These are phyloP conservation scores for Dasyornis broadbenti DNA, from an alignment of 2,113 vertebrate species.

Conservation along the genomic window DNA sequence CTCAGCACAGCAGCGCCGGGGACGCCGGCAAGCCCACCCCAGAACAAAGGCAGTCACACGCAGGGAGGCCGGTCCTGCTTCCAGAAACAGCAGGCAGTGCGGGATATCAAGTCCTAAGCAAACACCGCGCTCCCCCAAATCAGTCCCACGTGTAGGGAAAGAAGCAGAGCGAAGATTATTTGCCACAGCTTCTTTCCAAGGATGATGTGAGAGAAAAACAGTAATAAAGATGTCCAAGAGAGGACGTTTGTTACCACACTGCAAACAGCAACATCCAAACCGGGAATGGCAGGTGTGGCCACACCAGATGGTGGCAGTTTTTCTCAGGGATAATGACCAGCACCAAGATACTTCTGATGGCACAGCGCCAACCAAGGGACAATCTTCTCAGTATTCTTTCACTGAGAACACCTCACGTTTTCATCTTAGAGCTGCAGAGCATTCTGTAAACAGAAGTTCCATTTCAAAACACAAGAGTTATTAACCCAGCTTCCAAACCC, in stretches of 20 bases:
- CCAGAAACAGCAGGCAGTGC: background rate
- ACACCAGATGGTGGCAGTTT: background rate
- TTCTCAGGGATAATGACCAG: background rate
- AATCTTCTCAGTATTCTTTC: background rate
- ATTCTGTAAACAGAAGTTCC: background rate
- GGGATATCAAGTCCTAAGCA: background rate
- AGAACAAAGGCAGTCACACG: background rate
- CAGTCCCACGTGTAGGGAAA: background rate
- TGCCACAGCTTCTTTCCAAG: background rate
- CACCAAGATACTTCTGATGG: background rate
- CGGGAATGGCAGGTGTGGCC: background rate
- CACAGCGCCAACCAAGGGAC: background rate
- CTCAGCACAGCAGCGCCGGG: fast-evolving
- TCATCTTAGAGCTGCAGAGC: background rate
- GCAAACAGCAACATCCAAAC: background rate
- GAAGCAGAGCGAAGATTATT: background rate
- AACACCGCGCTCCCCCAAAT: background rate
- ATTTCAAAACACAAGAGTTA: background rate
- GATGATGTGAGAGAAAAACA: background rate
- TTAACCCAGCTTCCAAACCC: background rate
- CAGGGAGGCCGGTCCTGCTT: background rate
- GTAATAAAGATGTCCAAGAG: background rate
- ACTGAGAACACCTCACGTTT: background rate
- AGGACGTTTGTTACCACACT: background rate
- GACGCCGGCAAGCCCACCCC: background rate